A percentile compares a stretch with the other conserved stretches of the same genome.
These are phyloP conservation scores for Dendrocopos noguchii DNA, from an alignment of 2,113 vertebrate species.

Conservation along the genomic window DNA sequence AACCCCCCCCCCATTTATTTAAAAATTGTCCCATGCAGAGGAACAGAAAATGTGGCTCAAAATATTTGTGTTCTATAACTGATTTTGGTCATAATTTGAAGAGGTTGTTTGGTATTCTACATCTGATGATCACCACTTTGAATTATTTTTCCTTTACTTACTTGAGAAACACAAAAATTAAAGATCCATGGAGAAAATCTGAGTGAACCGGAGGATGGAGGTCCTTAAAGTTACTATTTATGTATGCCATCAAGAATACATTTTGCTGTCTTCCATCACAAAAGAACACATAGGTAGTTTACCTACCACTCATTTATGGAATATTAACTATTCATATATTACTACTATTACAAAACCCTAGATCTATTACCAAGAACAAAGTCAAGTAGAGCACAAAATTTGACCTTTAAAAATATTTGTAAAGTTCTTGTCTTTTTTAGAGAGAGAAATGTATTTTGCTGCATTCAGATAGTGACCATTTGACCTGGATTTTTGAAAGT, in stretches of 20 bases:
- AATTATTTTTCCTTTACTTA: not conserved
- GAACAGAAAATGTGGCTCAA: not conserved
- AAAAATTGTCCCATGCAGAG: not conserved
- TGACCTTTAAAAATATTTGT: conserved; percentile 54
- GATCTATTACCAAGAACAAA: not conserved
- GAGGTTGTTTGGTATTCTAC: not conserved
- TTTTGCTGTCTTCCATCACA: not conserved
- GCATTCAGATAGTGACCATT: conserved; percentile 64
- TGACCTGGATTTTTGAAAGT: conserved; percentile 68
- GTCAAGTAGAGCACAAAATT: not conserved
- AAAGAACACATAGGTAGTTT: not conserved
- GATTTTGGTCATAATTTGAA: not conserved
- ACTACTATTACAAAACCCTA: not conserved
- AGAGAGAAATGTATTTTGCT: conserved; percentile 42
- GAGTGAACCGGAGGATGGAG: not conserved
- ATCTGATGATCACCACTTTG: not conserved
- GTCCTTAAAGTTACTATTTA: not conserved
- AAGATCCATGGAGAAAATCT: not conserved
- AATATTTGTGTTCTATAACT: not conserved
- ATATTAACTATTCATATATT: not conserved
- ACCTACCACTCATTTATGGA: not conserved
- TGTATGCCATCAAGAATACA: not conserved
- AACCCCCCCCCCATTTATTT: not conserved
- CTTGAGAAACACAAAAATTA: not conserved
- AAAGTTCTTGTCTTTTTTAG: conserved; percentile 26